Base-by-base conservation (phyloP, 2,113 vertebrate genomes). In the Callopanchax toddi region DNA sequence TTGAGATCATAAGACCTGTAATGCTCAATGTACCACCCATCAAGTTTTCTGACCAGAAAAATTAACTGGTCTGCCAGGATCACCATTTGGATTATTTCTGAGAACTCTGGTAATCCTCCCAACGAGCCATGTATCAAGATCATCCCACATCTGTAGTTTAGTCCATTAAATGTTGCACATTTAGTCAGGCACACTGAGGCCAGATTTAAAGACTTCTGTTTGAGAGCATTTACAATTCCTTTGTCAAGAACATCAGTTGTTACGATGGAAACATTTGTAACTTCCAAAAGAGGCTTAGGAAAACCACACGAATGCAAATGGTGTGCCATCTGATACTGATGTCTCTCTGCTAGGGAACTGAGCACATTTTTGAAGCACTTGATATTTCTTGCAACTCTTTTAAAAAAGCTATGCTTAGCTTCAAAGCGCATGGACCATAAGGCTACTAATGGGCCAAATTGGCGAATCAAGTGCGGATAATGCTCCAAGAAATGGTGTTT, bases 371-470 rank as follows among this genome's bases (percentile, higher is more conserved):
- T 76, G 36, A 79, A 82, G 45, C 65, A 79, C 0, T 10, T 67
- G 12, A 26, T 71, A 49, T 78, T 43, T 17, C 62, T 11, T 5
- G 17, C 58, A 46, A 79, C 60, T 32, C 44, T 51, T 57, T 84
- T 55, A 46, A 81, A 81, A 62, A 84, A 80, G 39, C 76, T 68
- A 34, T 75, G 80, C 48, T 82, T 82, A 11, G 54, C 48, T 60
- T 78, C 68, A 65, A 81, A 81, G 16, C 64, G 50, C 59, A 77
- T 77, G 2, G 69, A 57, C 79, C 74, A 78, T 21, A 74, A 18
- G 20, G 56, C 42, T 54, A 74, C 67, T 13, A 84, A 34, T 9
- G 66, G 78, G 1, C 71, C 78, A 81, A 54, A 75, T 21, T 63
- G 5, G 11, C 42, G 20, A 50, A 81, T 74, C 61, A 80, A 53